Percentiles rank a stretch among this genome's conserved stretches.
These are phyloP conservation scores for Pandion haliaetus DNA, from an alignment of 2,113 vertebrate species.

Conservation along the genomic window DNA sequence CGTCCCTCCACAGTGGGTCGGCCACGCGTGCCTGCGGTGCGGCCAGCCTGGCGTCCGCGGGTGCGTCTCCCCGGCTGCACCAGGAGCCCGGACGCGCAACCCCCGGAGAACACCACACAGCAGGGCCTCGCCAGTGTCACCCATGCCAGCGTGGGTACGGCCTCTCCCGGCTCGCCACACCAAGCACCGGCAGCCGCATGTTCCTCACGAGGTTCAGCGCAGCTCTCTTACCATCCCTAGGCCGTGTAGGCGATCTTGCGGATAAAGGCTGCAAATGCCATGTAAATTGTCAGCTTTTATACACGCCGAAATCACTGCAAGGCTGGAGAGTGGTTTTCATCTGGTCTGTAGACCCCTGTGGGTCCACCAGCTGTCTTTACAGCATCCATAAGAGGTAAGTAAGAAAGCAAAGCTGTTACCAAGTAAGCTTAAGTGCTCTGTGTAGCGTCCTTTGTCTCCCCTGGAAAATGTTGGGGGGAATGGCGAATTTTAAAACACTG, in stretches of 20 bases:
- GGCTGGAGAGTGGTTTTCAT: not conserved
- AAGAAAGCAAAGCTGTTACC: not conserved
- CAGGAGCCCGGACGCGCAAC: not conserved
- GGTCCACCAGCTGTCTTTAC: not conserved
- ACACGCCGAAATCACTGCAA: not conserved
- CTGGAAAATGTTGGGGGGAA: not conserved
- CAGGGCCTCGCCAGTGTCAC: not conserved
- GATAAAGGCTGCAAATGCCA: not conserved
- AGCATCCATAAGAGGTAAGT: not conserved
- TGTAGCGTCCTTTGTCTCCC: not conserved
- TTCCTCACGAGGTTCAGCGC: accelerated
- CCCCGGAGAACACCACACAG: accelerated
- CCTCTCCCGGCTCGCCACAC: accelerated
- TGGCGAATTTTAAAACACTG: not conserved
- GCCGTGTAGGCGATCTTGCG: accelerated
- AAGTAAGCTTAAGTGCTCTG: not conserved
- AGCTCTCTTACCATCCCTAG: accelerated
- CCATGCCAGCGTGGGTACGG: accelerated
- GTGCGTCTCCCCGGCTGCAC: not conserved
- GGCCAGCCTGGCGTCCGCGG: not conserved
- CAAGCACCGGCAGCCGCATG: accelerated
- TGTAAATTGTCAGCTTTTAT: not conserved
- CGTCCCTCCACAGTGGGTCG: not conserved
- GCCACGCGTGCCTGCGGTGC: no score
- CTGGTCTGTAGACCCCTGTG: accelerated